Conservation (phyloP, 1,140 invertebrate genomes). For the Physella acuta region DNA sequence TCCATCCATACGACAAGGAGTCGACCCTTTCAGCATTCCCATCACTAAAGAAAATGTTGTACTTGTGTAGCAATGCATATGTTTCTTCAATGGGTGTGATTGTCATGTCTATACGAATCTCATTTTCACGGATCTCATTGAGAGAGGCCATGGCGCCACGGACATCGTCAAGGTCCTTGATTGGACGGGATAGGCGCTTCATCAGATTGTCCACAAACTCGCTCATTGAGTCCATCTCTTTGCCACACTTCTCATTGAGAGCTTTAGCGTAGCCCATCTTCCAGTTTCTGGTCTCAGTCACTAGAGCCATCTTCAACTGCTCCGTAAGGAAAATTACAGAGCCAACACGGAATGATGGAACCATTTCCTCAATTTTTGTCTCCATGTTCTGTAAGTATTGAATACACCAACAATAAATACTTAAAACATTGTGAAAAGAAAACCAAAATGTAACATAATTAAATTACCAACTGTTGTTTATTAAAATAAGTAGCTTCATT, state of each 20-base stretch:
- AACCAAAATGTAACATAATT: too few relatives aligned
- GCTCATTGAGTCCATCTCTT: constrained; percentile 79
- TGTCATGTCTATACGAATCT: constrained; percentile 90
- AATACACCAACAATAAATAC: too few relatives aligned
- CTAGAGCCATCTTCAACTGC: constrained; percentile 81
- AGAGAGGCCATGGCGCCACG: constrained; percentile 89
- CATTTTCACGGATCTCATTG: constrained; percentile 88
- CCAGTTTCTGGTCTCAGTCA: constrained; percentile 83
- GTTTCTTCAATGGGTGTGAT: constrained; percentile 95
- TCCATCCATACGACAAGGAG: constrained; percentile 85
- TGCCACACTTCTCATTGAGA: constrained; percentile 88
- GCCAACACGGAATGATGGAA: constrained; percentile 55
- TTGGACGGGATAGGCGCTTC: constrained; percentile 67
- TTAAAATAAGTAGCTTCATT: too few relatives aligned
- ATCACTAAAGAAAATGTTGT: constrained; percentile 83
- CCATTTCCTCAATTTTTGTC: constrained; percentile 56
- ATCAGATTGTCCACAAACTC: constrained; percentile 58
- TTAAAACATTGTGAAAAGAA: too few relatives aligned
- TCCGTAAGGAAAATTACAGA: constrained; percentile 66
- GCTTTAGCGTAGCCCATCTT: constrained; percentile 82
- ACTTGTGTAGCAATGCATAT: constrained; percentile 85
- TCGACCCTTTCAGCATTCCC: constrained; percentile 92
- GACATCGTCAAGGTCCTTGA: constrained; percentile 90
- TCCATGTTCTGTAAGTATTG: constrained; percentile 59
- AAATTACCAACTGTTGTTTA: too few relatives aligned